Evolutionary conservation across 2,113 vertebrate species (phyloP).

Genomic region (Aythya baeri): DNA sequence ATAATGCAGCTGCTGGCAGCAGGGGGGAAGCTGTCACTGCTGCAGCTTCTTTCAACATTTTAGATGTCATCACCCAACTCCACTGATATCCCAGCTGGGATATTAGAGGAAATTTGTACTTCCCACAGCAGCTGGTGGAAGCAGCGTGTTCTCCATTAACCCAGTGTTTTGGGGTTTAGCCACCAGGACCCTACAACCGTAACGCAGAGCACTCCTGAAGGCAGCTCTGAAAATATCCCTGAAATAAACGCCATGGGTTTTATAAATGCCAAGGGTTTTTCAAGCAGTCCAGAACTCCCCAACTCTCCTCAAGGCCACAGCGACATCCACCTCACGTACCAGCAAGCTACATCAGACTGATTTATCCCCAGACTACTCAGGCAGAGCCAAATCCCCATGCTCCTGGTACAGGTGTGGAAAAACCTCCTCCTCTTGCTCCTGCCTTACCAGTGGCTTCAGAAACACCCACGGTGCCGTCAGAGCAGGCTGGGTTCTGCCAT

Average conservation of each 20-base stretch:
- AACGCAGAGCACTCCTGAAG: not conserved
- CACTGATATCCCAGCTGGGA: no score
- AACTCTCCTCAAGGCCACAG: no score
- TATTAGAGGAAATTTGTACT: not conserved
- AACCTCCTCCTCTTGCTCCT: not conserved
- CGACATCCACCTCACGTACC: no score
- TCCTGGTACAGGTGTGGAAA: no score
- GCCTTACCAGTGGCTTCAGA: fast-evolving
- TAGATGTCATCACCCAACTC: no score
- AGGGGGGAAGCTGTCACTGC: no score
- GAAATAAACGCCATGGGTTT: no score
- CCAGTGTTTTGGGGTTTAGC: not conserved
- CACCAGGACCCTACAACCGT: fast-evolving
- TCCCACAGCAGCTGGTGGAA: not conserved
- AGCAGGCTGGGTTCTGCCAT: fast-evolving
- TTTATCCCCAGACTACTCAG: not conserved
- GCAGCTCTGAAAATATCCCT: fast-evolving
- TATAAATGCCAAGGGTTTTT: not conserved
- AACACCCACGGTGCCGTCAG: fast-evolving
- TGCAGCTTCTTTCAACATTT: no score
- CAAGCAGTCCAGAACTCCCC: not conserved
- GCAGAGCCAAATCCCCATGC: no score
- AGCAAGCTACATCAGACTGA: not conserved
- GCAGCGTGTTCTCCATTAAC: fast-evolving
- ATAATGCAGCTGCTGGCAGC: no score